These are phyloP conservation scores for Oceanodroma tethys DNA, from an alignment of 2,113 vertebrate genomes.

Conservation along the genomic window DNA sequence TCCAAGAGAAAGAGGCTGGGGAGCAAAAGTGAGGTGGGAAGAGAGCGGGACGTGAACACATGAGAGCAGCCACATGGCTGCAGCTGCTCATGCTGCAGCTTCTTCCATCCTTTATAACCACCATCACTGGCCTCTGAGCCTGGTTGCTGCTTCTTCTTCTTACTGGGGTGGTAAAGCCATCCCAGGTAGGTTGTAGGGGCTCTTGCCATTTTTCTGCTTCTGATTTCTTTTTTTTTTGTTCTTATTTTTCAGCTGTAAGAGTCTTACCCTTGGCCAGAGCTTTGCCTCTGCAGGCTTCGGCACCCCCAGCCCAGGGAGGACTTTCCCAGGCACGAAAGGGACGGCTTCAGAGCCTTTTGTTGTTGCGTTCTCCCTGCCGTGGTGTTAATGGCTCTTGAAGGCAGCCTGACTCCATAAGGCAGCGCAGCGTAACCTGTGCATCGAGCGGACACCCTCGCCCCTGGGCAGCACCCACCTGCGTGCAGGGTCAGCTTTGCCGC, in stretches of 20 bases:
- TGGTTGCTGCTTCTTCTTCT: neutral
- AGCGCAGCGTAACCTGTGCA: neutral
- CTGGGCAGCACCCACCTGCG: neutral
- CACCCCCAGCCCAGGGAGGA: neutral
- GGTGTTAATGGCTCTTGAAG: conserved; percentile 75
- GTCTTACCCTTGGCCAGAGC: neutral
- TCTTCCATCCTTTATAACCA: neutral
- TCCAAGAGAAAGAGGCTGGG: neutral
- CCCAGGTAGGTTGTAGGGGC: neutral
- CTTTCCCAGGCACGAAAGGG: neutral
- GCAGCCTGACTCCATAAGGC: conserved; percentile 55
- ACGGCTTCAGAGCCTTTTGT: neutral
- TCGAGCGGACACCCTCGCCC: neutral
- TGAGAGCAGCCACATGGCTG: neutral
- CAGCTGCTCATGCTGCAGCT: rapidly evolving
- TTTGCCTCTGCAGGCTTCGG: neutral
- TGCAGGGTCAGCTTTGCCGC: neutral
- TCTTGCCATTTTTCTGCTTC: neutral
- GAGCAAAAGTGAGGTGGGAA: neutral
- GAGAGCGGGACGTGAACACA: neutral
- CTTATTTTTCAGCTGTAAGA: neutral
- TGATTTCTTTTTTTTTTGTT: neutral
- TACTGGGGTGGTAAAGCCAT: neutral
- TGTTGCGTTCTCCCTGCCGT: neutral
- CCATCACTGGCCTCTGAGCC: neutral